Percentiles rank a stretch among this genome's conserved stretches.
phyloP scores from a whole-genome alignment of 2,797 vertebrate genomes.

The Vultur gryphus region DNA sequence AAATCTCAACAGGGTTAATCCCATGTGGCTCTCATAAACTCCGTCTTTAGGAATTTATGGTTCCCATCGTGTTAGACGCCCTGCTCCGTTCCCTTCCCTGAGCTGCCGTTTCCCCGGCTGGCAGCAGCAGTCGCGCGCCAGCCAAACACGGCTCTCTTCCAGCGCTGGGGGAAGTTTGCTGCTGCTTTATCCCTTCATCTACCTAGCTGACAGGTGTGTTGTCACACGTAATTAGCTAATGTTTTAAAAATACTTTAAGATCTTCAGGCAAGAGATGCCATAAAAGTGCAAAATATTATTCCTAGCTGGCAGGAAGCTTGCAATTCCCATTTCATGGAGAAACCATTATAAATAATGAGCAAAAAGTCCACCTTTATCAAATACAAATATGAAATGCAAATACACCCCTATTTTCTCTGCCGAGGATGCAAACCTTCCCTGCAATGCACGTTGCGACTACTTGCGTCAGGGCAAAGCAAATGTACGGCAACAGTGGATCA shows the following conservation, averaged over 20 bases:
- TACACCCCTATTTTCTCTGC: neutral
- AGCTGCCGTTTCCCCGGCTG: neutral
- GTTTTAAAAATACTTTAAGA: neutral
- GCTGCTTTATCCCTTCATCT: neutral
- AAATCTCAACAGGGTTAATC: neutral
- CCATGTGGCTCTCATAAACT: neutral
- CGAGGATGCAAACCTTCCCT: neutral
- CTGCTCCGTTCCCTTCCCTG: neutral
- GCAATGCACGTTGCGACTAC: accelerated
- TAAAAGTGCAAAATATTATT: neutral
- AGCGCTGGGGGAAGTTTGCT: neutral
- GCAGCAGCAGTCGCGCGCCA: neutral
- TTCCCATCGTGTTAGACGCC: neutral
- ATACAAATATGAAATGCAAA: neutral
- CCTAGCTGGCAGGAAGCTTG: neutral
- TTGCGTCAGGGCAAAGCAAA: neutral
- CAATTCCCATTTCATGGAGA: neutral
- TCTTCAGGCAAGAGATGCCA: neutral
- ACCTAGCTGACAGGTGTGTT: neutral
- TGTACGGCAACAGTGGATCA: accelerated
- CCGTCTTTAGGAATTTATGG: neutral
- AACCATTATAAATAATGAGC: neutral
- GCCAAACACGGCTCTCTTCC: neutral
- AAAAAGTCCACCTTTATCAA: neutral
- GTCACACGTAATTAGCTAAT: neutral